These are phyloP conservation scores for Tubulanus polymorphus DNA, from an alignment of 2,888 invertebrate genomes.

Conservation along the genomic window DNA sequence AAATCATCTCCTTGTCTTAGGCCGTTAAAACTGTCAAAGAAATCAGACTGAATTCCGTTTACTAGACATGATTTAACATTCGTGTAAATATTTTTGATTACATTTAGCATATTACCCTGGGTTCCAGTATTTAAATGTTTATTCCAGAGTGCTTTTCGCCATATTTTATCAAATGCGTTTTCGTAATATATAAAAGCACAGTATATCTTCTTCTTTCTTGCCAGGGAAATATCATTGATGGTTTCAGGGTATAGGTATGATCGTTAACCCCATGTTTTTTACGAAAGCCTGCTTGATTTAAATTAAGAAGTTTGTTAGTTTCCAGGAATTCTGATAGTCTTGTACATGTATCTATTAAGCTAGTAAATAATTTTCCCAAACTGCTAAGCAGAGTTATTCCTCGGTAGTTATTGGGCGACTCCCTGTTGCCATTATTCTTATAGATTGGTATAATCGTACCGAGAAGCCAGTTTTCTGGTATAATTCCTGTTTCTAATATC, in stretches of 20 bases:
- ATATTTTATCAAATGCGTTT: slow-evolving; percentile 16
- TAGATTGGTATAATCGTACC: slow-evolving; percentile 12
- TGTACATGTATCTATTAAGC: slow-evolving; percentile 17
- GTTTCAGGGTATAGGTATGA: slow-evolving; percentile 16
- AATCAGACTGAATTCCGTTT: slow-evolving; percentile 8
- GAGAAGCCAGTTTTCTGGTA: slow-evolving; percentile 12
- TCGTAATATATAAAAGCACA: slow-evolving; percentile 16
- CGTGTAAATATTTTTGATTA: slow-evolving; percentile 2
- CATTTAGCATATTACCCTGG: slow-evolving; percentile 2
- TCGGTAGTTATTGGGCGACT: slow-evolving; percentile 16
- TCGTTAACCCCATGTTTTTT: slow-evolving; percentile 13
- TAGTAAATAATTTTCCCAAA: slow-evolving; percentile 17
- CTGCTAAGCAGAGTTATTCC: slow-evolving; percentile 17
- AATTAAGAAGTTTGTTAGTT: slow-evolving; percentile 11
- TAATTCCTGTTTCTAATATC: slow-evolving; percentile 7
- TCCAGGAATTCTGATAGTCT: slow-evolving; percentile 11
- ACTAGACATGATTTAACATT: slow-evolving; percentile 12
- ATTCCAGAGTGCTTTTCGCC: slow-evolving; percentile 14
- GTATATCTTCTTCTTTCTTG: slow-evolving; percentile 9
- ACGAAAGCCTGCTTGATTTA: slow-evolving; percentile 20
- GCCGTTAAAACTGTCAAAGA: slow-evolving; percentile 3
- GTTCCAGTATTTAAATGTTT: slow-evolving; percentile 10
- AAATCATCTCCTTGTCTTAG: neutral
- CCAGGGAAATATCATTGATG: slow-evolving; percentile 12
- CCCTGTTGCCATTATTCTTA: slow-evolving; percentile 15